Evolutionary conservation across 2,797 vertebrate genomes (phyloP).

Genomic region (Sternotherus odoratus): DNA sequence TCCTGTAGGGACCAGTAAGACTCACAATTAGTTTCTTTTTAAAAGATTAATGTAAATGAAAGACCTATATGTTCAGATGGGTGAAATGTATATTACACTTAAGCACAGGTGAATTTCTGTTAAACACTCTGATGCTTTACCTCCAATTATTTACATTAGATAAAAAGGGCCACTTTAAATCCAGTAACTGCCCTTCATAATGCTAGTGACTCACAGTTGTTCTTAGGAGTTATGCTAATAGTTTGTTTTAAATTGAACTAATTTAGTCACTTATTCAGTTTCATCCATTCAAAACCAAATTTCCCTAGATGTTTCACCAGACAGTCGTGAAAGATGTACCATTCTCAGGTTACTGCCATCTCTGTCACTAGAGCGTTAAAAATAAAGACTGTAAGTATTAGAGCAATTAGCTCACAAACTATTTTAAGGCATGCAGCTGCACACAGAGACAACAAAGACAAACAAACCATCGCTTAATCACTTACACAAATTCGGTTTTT

Average conservation of each 20-base stretch:
- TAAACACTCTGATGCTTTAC: neutral
- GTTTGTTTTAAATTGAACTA: constrained; percentile 25
- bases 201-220: neutral
- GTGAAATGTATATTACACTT: neutral
- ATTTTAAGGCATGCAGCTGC: neutral
- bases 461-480: neutral
- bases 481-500: neutral
- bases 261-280: neutral
- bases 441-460: neutral
- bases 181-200: neutral
- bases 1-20: neutral
- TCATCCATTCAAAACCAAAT: neutral
- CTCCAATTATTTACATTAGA: neutral
- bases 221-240: neutral
- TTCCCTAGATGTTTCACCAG: constrained; percentile 6
- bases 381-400: neutral
- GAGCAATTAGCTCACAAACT: neutral
- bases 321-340: neutral
- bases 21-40: neutral
- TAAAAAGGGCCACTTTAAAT: neutral
- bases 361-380: constrained; percentile 1
- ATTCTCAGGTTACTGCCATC: neutral
- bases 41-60: neutral
- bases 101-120: neutral
- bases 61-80: neutral